Base-by-base conservation (phyloP, 2,888 invertebrate genomes). In the Archips crataeganus region DNA sequence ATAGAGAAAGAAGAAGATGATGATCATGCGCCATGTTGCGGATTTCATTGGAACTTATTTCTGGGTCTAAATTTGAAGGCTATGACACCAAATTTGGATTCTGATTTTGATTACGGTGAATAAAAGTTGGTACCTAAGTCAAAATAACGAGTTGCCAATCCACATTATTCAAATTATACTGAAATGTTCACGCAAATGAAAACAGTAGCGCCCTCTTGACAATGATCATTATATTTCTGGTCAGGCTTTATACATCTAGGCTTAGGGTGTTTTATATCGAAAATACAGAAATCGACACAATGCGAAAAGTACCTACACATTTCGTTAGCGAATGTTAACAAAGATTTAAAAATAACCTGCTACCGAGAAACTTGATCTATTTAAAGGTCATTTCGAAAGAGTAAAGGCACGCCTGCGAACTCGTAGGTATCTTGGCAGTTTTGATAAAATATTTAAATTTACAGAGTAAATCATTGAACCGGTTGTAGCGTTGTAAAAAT, bases 341-440 rank as follows among this genome's bases (percentile, higher is more conserved):
- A 54, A 23, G 8, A 15, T 15, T 23, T 54, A 23, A 47, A 47
- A 45, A 63, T 45, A 45, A 61, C 60, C 13, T 36, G 36, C 47
- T 47, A 61, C 69, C 13, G 23, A 61, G 69, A 69, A 61, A 69
- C 69, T 47, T 51, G 69, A 61, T 61, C 61, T 49, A 69, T 36
- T 51, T 69, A 69, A 61, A 61, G 61, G 61, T 51, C 61, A 47
- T 13, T 15, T 13, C 36, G 23, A 61, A 60, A 69, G 42, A 15
- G 42, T 61, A 39, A 61, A 61, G 61, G 8, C 69, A 51, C 49
- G 69, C 49, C 61, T 23, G 60, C 13, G 39, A 49, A 47, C 54
- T 23, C 9, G 54, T 54, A 39, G 39, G 39, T 39, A 54, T 54
- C 8, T 15, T 9, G 23, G 15, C 9, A 54, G 6, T 2, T 54